phyloP scores from a whole-genome alignment of 2,888 invertebrate genomes.

The Bugula neritina region DNA sequence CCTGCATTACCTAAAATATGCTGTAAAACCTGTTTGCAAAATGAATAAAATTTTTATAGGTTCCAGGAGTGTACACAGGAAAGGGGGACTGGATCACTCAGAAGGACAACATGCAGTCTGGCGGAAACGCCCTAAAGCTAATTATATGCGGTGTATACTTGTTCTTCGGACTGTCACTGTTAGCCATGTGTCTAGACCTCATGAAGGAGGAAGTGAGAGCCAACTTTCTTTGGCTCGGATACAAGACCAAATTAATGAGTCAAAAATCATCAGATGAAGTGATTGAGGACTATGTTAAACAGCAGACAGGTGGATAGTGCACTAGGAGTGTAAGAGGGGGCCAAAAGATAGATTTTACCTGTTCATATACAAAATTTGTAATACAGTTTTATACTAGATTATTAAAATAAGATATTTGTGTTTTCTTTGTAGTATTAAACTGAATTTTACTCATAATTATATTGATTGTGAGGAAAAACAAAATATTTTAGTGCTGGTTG shows the following conservation, averaged over 20 bases:
- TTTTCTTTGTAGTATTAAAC: too few species aligned
- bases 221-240: slow-evolving; percentile 27
- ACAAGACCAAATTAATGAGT: slow-evolving; percentile 16
- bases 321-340: too few species aligned
- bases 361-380: too few species aligned
- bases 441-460: too few species aligned
- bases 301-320: slow-evolving; percentile 21
- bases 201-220: slow-evolving; percentile 28
- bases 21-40: too few species aligned
- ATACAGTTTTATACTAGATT: too few species aligned
- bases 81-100: slow-evolving; percentile 25
- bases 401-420: too few species aligned
- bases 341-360: too few species aligned
- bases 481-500: too few species aligned
- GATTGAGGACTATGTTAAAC: slow-evolving; percentile 7
- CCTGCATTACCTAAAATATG: too few species aligned
- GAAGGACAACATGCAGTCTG: not conserved
- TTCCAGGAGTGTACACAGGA: slow-evolving; percentile 26
- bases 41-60: not conserved
- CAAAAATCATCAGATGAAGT: slow-evolving; percentile 19
- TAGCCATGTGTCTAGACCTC: slow-evolving; percentile 27
- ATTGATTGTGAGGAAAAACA: too few species aligned
- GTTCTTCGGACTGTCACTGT: slow-evolving; percentile 26
- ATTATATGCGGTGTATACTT: slow-evolving; percentile 26
- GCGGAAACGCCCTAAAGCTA: slow-evolving; percentile 19